A percentile compares a stretch with the other conserved stretches of the same genome.
Evolutionary conservation across 2,888 invertebrate species (phyloP).

Genomic region (Ochlodes sylvanus): DNA sequence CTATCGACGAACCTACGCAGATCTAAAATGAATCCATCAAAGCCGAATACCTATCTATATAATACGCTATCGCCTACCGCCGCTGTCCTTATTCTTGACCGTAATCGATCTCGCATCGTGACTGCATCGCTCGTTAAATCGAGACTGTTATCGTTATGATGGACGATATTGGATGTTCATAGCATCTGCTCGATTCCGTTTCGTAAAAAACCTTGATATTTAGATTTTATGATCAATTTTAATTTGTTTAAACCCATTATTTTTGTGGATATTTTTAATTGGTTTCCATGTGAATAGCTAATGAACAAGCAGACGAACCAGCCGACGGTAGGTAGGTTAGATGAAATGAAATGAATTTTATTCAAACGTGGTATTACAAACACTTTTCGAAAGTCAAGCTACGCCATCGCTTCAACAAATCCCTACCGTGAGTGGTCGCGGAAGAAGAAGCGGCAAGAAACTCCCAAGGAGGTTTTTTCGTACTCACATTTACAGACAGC

Average conservation of each 20-base stretch:
- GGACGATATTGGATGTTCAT: neutral
- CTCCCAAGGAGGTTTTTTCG: no score
- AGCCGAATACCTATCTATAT: neutral
- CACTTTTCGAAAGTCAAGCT: no score
- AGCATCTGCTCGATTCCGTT: neutral
- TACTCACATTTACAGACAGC: no score
- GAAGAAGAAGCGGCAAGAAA: no score
- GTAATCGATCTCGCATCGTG: constrained; percentile 18
- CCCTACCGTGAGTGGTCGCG: no score
- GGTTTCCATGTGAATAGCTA: no score
- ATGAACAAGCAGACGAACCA: no score
- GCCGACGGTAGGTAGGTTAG: no score
- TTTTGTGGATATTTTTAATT: neutral
- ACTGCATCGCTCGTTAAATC: neutral
- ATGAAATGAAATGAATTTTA: no score
- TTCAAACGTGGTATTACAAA: no score
- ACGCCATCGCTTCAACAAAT: no score
- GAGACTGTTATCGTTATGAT: neutral
- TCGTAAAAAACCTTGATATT: constrained; percentile 6
- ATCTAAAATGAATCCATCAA: neutral
- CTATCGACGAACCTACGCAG: neutral
- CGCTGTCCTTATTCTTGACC: constrained; percentile 4
- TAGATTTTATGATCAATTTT: neutral
- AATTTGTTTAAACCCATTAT: neutral
- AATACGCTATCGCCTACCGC: no score